Conservation (phyloP, 2,888 invertebrate genomes). For the Sericinus montela region DNA sequence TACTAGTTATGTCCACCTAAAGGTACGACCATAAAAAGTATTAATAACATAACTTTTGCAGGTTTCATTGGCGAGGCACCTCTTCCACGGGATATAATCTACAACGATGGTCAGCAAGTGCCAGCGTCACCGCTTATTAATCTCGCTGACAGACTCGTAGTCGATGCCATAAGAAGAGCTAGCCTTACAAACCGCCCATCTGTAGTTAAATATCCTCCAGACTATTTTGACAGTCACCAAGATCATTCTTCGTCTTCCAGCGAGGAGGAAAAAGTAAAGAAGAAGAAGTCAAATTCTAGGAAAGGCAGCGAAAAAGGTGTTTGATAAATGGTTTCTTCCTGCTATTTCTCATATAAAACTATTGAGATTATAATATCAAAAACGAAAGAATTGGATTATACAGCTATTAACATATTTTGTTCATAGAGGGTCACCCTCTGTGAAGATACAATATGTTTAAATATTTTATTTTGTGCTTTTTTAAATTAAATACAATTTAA, state of each 20-base stretch:
- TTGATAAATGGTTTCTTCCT: constrained; percentile 17
- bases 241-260: constrained; percentile 60
- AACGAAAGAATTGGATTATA: neutral
- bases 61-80: constrained; percentile 47
- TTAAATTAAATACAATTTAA: no score
- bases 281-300: constrained; percentile 21
- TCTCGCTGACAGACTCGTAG: constrained; percentile 61
- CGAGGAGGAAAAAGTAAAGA: constrained; percentile 46
- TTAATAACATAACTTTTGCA: constrained; percentile 36
- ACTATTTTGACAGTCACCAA: constrained; percentile 56
- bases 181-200: constrained; percentile 60
- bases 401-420: no score
- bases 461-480: neutral
- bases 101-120: constrained; percentile 37
- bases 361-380: neutral
- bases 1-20: no score
- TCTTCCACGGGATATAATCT: constrained; percentile 40
- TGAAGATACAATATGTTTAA: no score
- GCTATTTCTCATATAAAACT: neutral
- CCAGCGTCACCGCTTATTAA: constrained; percentile 46
- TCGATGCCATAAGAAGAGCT: constrained; percentile 60
- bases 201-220: constrained; percentile 60
- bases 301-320: constrained; percentile 29
- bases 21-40: no score
- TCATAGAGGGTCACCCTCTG: no score